Base-by-base conservation (phyloP, 2,888 invertebrate species). In the Zygothrica quintamaculata region DNA sequence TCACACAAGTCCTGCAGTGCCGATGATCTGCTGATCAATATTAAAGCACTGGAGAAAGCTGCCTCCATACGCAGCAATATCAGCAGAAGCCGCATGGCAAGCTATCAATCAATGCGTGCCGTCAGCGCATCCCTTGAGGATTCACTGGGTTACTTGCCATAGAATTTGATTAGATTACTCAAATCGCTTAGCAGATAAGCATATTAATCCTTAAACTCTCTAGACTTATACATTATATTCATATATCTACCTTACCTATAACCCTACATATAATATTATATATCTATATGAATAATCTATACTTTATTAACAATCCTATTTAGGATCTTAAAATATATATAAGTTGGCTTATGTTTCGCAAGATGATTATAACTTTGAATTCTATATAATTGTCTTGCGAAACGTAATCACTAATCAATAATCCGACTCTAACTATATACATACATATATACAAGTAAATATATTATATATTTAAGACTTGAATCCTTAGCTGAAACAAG, bases 101-200 rank as follows among this genome's bases (percentile, higher is more conserved):
- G 88, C 65, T 91, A 91, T 66, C 91, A 91, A 62, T 88, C 91
- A 26, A 89, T 91, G 87, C 85, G 90, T 55, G 88, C 90, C 57
- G 88, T 91, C 72, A 89, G 90, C 88, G 89, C 90, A 55, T 91
- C 92, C 1, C 80, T 92, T n/a, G 92, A 91, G 74, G 92, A 92
- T 74, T 91, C 92, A 26, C 85, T 92, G 64, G 92, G 92, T 31
- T 92, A 92, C 87, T 89, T 92, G 86, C 92, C 92, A 88, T 92
- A 89, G 88, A 71, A 60, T 52, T 64, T 64, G 48, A 59, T 29
- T 65, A 60, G 15, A 64, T 47, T 59, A 66, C 58, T 68, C 52
- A 61, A 53, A 59, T 70, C 56, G 26, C 29, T 31, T 56, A 62
- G 61, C 25, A 3, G 2, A 12, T 57, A 57, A 44, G 26, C 12